phyloP scores from a whole-genome alignment of 2,888 invertebrate species.

The Proisotoma minuta region DNA sequence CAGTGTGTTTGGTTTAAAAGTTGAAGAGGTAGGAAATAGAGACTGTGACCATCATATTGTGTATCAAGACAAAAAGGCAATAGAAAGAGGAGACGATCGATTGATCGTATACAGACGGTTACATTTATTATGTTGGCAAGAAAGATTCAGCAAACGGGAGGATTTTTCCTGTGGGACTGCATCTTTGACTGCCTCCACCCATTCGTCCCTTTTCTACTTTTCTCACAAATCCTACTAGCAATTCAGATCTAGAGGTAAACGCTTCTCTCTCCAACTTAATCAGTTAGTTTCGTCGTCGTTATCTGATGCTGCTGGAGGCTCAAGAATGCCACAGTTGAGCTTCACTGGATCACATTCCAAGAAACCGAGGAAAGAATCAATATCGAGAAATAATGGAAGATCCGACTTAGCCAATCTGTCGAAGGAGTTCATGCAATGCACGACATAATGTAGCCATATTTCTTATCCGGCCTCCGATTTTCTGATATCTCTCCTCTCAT shows the following conservation, averaged over 20 bases:
- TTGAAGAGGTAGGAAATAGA: constrained; percentile 7
- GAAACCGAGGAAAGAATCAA: not conserved
- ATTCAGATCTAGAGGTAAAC: constrained; percentile 2
- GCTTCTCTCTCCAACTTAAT: not conserved
- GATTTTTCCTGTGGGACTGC: constrained; percentile 39
- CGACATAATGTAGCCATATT: constrained; percentile 4
- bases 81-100: constrained; percentile 15
- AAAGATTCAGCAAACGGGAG: constrained; percentile 29
- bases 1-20: constrained; percentile 11
- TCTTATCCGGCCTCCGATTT: too few relatives aligned
- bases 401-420: constrained; percentile 1
- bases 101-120: constrained; percentile 29
- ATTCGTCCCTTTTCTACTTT: not conserved
- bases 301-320: too few relatives aligned
- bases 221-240: constrained; percentile 9
- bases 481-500: too few relatives aligned
- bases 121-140: constrained; percentile 38
- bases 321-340: not conserved
- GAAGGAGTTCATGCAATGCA: not conserved
- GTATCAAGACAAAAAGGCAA: constrained; percentile 23
- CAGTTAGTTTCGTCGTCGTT: not conserved
- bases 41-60: constrained; percentile 30
- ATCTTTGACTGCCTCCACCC: constrained; percentile 3
- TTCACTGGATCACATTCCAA: not conserved
- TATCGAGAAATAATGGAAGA: constrained; percentile 5